Evolutionary conservation across 2,888 invertebrate genomes (phyloP).

Genomic region (Diaperis boleti): DNA sequence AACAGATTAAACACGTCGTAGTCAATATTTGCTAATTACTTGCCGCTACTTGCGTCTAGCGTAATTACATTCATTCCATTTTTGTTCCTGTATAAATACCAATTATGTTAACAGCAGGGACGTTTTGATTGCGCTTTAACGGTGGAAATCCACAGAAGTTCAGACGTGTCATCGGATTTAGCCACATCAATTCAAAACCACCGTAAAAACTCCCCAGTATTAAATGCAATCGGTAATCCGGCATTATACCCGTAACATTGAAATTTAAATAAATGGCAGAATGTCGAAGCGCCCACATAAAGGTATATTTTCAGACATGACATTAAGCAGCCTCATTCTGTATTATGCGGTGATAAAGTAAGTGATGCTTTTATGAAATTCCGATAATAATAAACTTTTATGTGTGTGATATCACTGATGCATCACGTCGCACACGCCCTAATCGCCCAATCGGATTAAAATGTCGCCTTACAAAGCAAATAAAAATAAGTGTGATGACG

Average conservation of each 20-base stretch:
- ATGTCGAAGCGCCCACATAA: conserved; percentile 10
- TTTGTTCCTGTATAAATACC: too few species aligned
- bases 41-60: too few species aligned
- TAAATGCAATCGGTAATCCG: too few species aligned
- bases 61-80: too few species aligned
- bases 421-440: conserved; percentile 25
- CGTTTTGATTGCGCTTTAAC: too few species aligned
- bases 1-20: neutral
- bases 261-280: conserved; percentile 25
- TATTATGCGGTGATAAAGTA: conserved; percentile 28
- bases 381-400: conserved; percentile 33
- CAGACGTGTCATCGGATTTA: too few species aligned
- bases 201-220: too few species aligned
- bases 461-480: conserved; percentile 15
- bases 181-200: too few species aligned
- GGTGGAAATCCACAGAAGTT: too few species aligned
- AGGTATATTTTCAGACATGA: conserved; percentile 21
- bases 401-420: conserved; percentile 20
- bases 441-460: conserved; percentile 28
- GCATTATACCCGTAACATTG: neutral
- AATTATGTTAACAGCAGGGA: too few species aligned
- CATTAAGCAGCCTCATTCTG: conserved; percentile 19
- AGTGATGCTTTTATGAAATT: conserved; percentile 37
- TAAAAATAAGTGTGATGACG: conserved; percentile 17
- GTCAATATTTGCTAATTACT: neutral